A percentile compares a stretch with the other conserved stretches of the same genome.
phyloP scores from a whole-genome alignment of 1,140 invertebrate genomes.

The Polypedilum pembai region DNA sequence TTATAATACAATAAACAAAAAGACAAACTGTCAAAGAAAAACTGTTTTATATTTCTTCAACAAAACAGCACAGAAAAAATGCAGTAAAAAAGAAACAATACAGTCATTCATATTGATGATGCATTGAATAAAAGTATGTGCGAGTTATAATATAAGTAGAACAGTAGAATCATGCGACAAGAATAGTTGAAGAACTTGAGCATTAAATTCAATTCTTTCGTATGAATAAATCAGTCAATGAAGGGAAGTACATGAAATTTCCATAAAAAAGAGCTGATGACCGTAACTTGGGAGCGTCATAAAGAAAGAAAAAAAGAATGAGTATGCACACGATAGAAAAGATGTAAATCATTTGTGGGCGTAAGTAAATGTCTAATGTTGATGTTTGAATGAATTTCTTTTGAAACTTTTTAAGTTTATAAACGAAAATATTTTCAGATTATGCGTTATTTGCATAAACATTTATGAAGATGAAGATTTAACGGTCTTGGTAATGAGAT shows the following conservation, averaged over 20 bases:
- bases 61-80: no score
- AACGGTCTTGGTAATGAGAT: constrained; percentile 6
- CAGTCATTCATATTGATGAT: no score
- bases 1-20: no score
- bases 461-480: constrained; percentile 6
- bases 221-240: constrained; percentile 7
- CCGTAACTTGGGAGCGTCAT: constrained; percentile 9
- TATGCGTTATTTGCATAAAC: constrained; percentile 5
- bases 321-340: not conserved
- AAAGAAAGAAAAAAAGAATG: not conserved
- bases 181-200: constrained; percentile 10
- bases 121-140: no score
- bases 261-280: not conserved
- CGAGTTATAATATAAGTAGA: not conserved
- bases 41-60: no score
- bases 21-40: no score
- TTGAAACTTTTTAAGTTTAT: not conserved
- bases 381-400: not conserved
- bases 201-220: constrained; percentile 3
- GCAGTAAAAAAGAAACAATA: no score
- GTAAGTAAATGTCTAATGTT: constrained; percentile 11
- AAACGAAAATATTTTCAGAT: not conserved
- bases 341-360: not conserved
- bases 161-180: not conserved
- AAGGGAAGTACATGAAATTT: constrained; percentile 3